These are phyloP conservation scores for Cryptophagus acutangulus DNA, from an alignment of 2,888 invertebrate species.

Conservation along the genomic window DNA sequence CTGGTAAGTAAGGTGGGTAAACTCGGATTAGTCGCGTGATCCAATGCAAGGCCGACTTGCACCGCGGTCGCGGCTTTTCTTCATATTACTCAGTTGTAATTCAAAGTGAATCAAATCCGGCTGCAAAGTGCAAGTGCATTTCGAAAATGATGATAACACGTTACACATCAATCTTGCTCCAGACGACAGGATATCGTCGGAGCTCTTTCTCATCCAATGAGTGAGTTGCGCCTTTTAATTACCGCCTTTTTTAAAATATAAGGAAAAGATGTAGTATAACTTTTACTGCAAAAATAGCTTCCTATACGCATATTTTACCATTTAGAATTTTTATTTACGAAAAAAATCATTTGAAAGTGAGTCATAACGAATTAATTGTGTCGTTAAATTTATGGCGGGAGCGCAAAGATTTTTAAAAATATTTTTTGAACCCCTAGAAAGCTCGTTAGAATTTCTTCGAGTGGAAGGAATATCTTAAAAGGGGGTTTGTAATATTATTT, in stretches of 20 bases:
- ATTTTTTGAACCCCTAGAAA: neutral
- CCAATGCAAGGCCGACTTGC: constrained; percentile 19
- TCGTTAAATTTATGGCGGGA: too few relatives aligned
- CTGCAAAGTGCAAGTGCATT: neutral
- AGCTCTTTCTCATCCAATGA: constrained; percentile 44
- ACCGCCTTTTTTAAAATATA: too few relatives aligned
- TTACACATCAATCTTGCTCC: constrained; percentile 64
- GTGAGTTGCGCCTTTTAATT: constrained; percentile 34
- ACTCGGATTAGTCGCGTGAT: constrained; percentile 27
- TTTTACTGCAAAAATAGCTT: too few relatives aligned
- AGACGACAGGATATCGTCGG: constrained; percentile 54
- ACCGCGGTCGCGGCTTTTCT: constrained; percentile 1
- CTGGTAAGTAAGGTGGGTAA: constrained; percentile 29
- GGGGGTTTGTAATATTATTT: too few relatives aligned
- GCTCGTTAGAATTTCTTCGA: neutral
- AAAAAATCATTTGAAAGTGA: too few relatives aligned
- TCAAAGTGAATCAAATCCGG: too few relatives aligned
- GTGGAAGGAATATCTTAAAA: too few relatives aligned
- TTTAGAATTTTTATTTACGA: too few relatives aligned
- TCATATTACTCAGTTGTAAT: neutral
- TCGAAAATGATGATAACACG: constrained; percentile 63
- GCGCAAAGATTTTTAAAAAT: too few relatives aligned
- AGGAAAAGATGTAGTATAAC: too few relatives aligned
- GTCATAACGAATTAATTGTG: too few relatives aligned
- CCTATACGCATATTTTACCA: too few relatives aligned